Evolutionary conservation across 2,888 invertebrate species (phyloP).

Genomic region (Sepiola atlantica): DNA sequence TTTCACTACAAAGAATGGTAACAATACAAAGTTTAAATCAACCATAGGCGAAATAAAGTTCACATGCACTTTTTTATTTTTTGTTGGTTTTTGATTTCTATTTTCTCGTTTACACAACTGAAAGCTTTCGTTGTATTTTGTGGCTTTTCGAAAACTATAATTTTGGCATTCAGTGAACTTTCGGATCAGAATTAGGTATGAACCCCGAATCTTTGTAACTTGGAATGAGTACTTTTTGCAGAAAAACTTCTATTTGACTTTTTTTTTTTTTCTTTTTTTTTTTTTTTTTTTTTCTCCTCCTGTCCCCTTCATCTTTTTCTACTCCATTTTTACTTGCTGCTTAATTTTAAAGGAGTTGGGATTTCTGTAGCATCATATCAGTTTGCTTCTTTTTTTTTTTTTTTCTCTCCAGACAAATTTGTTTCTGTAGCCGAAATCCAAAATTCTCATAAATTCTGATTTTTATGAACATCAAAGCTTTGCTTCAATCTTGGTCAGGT

Average conservation of each 20-base stretch:
- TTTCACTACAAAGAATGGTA: no score
- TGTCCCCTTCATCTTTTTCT: no score
- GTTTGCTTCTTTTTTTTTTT: no score
- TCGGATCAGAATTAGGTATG: not conserved
- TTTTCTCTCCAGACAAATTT: not conserved
- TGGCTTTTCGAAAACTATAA: not conserved
- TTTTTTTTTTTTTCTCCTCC: not conserved
- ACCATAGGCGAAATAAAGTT: no score
- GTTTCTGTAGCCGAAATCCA: no score
- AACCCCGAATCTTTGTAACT: not conserved
- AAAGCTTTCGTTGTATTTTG: not conserved
- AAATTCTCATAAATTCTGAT: no score
- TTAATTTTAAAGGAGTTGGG: not conserved
- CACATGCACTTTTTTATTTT: no score
- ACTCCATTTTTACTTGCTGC: not conserved
- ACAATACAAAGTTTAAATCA: no score
- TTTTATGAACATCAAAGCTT: no score
- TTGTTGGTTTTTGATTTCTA: no score
- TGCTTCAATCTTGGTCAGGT: no score
- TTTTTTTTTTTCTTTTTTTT: not conserved
- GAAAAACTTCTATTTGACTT: not conserved
- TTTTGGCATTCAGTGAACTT: not conserved
- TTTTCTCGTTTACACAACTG: not conserved
- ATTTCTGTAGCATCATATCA: not conserved
- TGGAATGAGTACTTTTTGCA: not conserved